Base-by-base conservation (phyloP, 2,797 vertebrate genomes). In the Etheostoma nigrum region DNA sequence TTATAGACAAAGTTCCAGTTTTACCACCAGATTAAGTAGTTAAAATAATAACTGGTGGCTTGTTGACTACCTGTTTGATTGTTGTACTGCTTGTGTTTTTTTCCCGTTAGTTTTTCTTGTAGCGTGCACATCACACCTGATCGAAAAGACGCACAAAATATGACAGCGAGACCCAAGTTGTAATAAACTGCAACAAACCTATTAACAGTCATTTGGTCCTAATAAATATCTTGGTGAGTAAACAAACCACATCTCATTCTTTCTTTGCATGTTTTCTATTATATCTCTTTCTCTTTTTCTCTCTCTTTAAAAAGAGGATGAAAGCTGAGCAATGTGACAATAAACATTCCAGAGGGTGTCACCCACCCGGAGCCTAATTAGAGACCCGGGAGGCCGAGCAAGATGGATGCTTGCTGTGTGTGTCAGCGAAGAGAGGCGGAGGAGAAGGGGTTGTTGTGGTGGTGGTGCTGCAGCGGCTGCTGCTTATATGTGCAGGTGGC, bases 401-500 rank as follows among this genome's bases (percentile, higher is more conserved):
- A 91, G 91, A 92, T 70, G 84, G 90, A 88, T 92, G 91, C 88
- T 57, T 85, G 84, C 74, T 72, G 82, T 79, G 78, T 90, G 88
- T 91, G 90, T 92, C 85, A 89, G 83, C 18, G 52, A 67, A 67
- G 77, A n/a, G 81, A 63, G 60, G 59, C 1, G n/a, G 76, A 21
- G 65, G 66, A 52, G 70, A 59, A 36, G 88, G 67, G 60, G 36
- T 7, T 13, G 36, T 40, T 12, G 36, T 13, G 42, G 42, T 15
- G 42, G 72, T 0, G 78, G 53, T 21, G 72, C 68, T 58, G n/a
- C 73, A 47, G 82, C 2, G 53, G 78, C 76, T 87, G 87, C 82
- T 73, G 89, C 83, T 88, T 91, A 72, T 91, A 72, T 57, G 75
- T 88, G 90, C 93, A 94, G 92, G 92, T 94, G 91, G 88, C 83